Conservation (phyloP, 2,888 invertebrate species). For the Drosophila formosana region DNA sequence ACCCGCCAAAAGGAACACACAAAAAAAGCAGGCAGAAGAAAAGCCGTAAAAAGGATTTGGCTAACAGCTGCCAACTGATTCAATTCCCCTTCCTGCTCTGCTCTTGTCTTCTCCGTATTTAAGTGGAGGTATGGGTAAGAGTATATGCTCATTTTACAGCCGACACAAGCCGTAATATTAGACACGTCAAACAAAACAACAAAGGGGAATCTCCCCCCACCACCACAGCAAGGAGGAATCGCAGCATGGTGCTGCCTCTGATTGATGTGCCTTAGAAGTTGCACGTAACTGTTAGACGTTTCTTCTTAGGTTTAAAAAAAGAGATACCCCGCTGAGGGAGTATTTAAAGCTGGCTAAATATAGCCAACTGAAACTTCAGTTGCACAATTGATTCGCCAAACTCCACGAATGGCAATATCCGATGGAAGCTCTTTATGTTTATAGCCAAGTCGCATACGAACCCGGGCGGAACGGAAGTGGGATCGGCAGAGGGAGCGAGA, state of each 20-base stretch:
- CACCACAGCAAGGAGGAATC: not conserved
- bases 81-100: slow-evolving; percentile 22
- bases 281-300: slow-evolving; percentile 15
- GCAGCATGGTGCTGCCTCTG: slow-evolving; percentile 48
- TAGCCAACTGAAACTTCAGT: not conserved
- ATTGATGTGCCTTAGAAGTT: slow-evolving; percentile 63
- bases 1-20: not conserved
- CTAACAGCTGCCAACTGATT: slow-evolving; percentile 42
- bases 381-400: not conserved
- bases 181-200: slow-evolving; percentile 31
- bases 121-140: not conserved
- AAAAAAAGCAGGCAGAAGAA: slow-evolving; percentile 9
- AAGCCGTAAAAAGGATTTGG: slow-evolving; percentile 43
- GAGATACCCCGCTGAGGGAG: slow-evolving; percentile 4
- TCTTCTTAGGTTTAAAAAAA: not conserved
- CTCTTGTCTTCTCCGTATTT: not conserved
- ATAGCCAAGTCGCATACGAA: not conserved
- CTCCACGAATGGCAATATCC: not conserved
- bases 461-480: no score
- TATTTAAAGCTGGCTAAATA: slow-evolving; percentile 1
- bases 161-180: slow-evolving; percentile 41
- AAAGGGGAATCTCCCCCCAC: not conserved
- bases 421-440: slow-evolving; percentile 5
- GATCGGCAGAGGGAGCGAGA: not conserved
- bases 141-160: slow-evolving; percentile 31